Evolutionary conservation across 2,113 vertebrate species (phyloP), one percentile per base, ranked within the genome.

Genomic region (Circaetus cinerascens): DNA sequence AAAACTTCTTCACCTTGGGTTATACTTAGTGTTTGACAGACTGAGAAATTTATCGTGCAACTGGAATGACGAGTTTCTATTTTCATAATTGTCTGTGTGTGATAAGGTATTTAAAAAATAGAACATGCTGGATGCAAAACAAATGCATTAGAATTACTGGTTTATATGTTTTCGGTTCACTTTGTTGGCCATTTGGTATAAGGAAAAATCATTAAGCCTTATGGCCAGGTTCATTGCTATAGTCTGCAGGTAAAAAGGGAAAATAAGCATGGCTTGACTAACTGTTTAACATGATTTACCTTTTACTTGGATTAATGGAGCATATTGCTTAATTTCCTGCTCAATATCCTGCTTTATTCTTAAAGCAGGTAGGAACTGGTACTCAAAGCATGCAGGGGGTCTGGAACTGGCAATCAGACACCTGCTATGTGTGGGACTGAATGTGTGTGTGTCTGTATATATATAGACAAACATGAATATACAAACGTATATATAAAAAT

Each of bases 401-500:
- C 46, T 87, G 77, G 73, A 78, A 81, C 50, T 64, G 48, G 19
- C 51, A 81, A 8, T 66, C 25, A 63, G 64, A 46, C 23, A 59
- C 32, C 41, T 69, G 38, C 27, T 63, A 13, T n/a, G 56, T 34
- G 36, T 69, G 27, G 55, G 73, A 69, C 20, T 26, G 30, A 56
- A 56, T 11, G 3, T 13, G 6, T 36, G 4, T 7, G 10, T 34
- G 15, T 50, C 15, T 90, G 23, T 67, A 16, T 80, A 9, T 80
- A 9, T 40, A 13, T 16, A 32, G 5, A 56, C 13, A 27, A 55
- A 41, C 3, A 64, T 59, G 59, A 83, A 48, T 36, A 60, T 25
- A 41, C 4, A 50, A 13, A 67, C 0, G 0, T 22, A 27, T 0
- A 0, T 40, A 59, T 63, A 40, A 27, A 76, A 80, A 56, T 19